phyloP scores from a whole-genome alignment of 2,797 vertebrate species.

The Eulemur coronatus region DNA sequence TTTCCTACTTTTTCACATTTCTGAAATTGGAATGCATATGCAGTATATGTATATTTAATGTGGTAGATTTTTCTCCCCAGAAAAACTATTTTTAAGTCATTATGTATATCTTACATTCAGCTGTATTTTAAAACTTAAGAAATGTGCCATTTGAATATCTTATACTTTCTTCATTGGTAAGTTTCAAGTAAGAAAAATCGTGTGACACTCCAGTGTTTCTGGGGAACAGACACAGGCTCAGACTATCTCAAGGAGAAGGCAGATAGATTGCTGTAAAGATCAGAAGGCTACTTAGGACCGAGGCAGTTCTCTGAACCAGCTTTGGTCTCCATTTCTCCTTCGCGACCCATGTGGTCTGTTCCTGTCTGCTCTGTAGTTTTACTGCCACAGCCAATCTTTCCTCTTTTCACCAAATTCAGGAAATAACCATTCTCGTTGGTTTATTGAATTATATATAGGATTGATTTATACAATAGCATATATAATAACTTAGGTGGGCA shows the following conservation, averaged over 20 bases:
- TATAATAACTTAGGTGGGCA: background rate
- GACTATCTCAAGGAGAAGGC: background rate
- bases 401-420: background rate
- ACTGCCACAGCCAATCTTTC: background rate
- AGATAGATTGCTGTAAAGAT: background rate
- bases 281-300: background rate
- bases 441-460: background rate
- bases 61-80: background rate
- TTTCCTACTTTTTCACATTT: background rate
- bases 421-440: background rate
- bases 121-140: conserved; percentile 7
- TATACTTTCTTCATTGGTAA: background rate
- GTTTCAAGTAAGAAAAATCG: conserved; percentile 23
- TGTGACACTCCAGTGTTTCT: background rate
- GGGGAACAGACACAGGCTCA: background rate
- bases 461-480: too few species aligned
- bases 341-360: background rate
- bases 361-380: background rate
- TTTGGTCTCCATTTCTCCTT: background rate
- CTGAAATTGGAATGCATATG: conserved; percentile 5
- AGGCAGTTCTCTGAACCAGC: background rate
- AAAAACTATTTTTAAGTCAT: background rate
- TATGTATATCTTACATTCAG: background rate
- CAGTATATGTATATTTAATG: background rate
- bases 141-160: background rate